These are phyloP conservation scores for Ardeotis arabs DNA, from an alignment of 2,113 vertebrate species.

Conservation along the genomic window DNA sequence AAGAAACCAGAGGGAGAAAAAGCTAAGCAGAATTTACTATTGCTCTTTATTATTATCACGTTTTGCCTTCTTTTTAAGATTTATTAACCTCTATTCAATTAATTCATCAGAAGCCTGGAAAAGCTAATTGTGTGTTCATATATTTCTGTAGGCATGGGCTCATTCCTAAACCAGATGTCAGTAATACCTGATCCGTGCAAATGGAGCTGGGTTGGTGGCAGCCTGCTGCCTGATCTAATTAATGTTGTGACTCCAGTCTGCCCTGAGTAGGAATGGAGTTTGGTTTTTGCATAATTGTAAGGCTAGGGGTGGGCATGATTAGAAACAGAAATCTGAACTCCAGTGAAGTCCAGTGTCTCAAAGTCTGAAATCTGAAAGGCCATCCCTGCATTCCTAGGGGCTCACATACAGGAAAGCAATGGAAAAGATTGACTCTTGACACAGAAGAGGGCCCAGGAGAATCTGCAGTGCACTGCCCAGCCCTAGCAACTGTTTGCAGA, in stretches of 20 bases:
- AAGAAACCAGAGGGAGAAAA: slow-evolving; percentile 11
- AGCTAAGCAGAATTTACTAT: slow-evolving; percentile 33
- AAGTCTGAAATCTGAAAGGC: neutral
- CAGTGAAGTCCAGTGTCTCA: neutral
- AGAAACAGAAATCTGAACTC: neutral
- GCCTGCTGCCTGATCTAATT: neutral
- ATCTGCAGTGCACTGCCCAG: neutral
- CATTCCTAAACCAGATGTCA: neutral
- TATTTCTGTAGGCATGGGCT: neutral
- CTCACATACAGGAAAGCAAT: fast-evolving
- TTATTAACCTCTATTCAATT: slow-evolving; percentile 21
- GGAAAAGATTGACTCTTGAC: neutral
- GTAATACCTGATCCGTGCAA: neutral
- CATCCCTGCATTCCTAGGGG: neutral
- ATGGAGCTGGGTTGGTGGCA: neutral
- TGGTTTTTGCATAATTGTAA: neutral
- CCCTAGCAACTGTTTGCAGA: neutral
- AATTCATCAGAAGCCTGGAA: slow-evolving; percentile 17
- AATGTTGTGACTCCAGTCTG: neutral
- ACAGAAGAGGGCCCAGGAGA: neutral
- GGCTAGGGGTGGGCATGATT: neutral
- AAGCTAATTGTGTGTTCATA: slow-evolving; percentile 8
- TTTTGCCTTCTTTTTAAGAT: slow-evolving; percentile 41
- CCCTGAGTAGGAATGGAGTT: neutral
- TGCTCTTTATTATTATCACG: neutral